Percentiles rank a stretch among this genome's conserved stretches.
These are phyloP conservation scores for Apus apus DNA, from an alignment of 2,113 vertebrate species.

Conservation along the genomic window DNA sequence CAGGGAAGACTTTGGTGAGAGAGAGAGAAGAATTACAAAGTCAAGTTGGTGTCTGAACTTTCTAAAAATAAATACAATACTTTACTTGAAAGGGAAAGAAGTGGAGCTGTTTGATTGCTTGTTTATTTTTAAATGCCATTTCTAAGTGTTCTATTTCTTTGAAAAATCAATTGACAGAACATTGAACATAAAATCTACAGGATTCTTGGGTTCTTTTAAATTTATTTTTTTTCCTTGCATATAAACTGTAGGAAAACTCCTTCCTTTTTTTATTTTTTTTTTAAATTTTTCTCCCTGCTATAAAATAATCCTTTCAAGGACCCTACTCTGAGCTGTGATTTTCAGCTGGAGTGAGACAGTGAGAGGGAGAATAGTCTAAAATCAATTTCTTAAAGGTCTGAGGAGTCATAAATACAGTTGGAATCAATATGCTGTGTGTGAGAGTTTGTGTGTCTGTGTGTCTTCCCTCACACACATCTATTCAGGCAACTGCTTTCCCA, in stretches of 20 bases:
- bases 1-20: neutral
- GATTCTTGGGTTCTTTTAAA: neutral
- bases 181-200: slow-evolving; percentile 16
- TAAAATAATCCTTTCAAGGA: slow-evolving; percentile 49
- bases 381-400: slow-evolving; percentile 68
- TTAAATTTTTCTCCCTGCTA: neutral
- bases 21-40: neutral
- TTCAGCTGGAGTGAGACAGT: slow-evolving; percentile 61
- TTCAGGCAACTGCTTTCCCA: slow-evolving; percentile 68
- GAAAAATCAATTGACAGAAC: neutral
- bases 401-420: slow-evolving; percentile 76
- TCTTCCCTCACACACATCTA: slow-evolving; percentile 5
- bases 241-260: neutral
- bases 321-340: slow-evolving; percentile 72
- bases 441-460: neutral
- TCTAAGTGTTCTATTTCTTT: neutral
- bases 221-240: neutral
- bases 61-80: neutral
- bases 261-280: no score
- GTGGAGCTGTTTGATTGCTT: neutral
- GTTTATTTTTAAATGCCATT: slow-evolving; percentile 24
- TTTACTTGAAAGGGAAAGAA: neutral
- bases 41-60: neutral
- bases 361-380: slow-evolving; percentile 56
- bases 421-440: slow-evolving; percentile 69